Evolutionary conservation across 30 jellyfish, hydroid and myxozoan species (phyloP).

Genomic region (Sanderia malayensis): DNA sequence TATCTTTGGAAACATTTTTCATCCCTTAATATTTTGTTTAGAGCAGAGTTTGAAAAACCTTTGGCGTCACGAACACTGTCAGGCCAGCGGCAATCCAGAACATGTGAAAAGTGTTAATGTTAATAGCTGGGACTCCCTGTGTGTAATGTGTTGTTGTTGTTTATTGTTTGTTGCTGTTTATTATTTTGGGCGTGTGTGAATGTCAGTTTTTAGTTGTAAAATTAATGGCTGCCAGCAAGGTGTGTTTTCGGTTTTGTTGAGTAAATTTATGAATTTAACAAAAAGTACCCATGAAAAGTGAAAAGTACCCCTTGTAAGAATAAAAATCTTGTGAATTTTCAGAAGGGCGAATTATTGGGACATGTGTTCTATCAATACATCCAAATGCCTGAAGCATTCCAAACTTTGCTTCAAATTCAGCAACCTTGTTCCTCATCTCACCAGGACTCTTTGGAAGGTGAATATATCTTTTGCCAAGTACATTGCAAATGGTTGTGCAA

Average conservation of each 20-base stretch:
- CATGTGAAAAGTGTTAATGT: too few relatives aligned
- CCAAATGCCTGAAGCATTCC: constrained; percentile 63
- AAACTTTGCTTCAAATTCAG: constrained; percentile 30
- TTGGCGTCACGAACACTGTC: too few relatives aligned
- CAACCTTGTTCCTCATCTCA: constrained; percentile 23
- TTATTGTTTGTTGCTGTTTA: background rate
- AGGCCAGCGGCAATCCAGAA: too few relatives aligned
- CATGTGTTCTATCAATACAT: constrained; percentile 60
- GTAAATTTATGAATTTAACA: background rate
- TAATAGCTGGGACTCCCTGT: constrained; percentile 20
- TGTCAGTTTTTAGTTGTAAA: constrained; percentile 10
- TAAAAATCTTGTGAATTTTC: constrained; percentile 29
- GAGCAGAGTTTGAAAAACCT: too few relatives aligned
- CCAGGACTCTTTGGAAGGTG: constrained; percentile 5
- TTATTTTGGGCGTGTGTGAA: constrained; percentile 26
- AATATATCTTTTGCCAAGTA: constrained; percentile 16
- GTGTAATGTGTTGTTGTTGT: constrained; percentile 10
- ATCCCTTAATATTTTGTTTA: too few relatives aligned
- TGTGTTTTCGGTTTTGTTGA: background rate
- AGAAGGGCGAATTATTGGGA: constrained; percentile 31
- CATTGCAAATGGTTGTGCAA: constrained; percentile 30
- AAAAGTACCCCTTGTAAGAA: constrained; percentile 27
- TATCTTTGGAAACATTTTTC: too few relatives aligned
- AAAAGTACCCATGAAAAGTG: too few relatives aligned
- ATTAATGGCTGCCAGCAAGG: constrained; percentile 26